Conservation (phyloP, 2,888 invertebrate species). For the Anoncus sp. region DNA sequence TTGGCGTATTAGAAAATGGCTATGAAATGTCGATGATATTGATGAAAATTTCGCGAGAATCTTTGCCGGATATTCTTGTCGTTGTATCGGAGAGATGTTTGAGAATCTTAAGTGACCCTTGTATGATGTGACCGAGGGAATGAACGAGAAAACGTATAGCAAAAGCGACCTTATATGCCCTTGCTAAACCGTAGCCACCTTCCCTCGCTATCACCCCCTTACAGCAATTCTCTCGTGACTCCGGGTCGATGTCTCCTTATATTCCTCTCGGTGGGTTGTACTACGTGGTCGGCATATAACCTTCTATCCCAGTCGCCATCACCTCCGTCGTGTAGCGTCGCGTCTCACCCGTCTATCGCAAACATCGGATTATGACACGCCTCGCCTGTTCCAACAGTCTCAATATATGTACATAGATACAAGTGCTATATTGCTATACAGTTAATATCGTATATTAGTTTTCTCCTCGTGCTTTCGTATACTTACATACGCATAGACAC, state of each 20-base stretch:
- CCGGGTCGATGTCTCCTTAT: constrained; percentile 62
- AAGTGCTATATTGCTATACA: constrained; percentile 12
- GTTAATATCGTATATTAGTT: constrained; percentile 49
- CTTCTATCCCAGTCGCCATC: constrained; percentile 16
- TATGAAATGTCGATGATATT: neutral
- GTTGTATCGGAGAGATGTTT: constrained; percentile 8
- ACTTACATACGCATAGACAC: constrained; percentile 45
- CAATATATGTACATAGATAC: constrained; percentile 37
- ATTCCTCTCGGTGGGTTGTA: constrained; percentile 57
- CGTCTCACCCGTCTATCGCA: constrained; percentile 60
- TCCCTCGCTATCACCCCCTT: constrained; percentile 25
- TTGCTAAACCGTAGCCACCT: constrained; percentile 40
- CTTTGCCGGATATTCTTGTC: constrained; percentile 1
- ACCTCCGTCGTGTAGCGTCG: constrained; percentile 38
- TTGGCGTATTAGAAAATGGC: neutral
- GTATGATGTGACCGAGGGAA: constrained; percentile 19
- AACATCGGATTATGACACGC: constrained; percentile 65
- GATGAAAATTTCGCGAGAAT: neutral
- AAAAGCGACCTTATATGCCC: constrained; percentile 47
- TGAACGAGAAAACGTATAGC: constrained; percentile 22
- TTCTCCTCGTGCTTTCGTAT: constrained; percentile 38
- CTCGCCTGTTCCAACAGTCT: constrained; percentile 60
- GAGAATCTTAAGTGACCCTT: constrained; percentile 28
- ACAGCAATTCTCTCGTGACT: constrained; percentile 38
- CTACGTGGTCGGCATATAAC: constrained; percentile 61